Conservation (phyloP, 1,140 invertebrate species). For the Acromyrmex charruanus region DNA sequence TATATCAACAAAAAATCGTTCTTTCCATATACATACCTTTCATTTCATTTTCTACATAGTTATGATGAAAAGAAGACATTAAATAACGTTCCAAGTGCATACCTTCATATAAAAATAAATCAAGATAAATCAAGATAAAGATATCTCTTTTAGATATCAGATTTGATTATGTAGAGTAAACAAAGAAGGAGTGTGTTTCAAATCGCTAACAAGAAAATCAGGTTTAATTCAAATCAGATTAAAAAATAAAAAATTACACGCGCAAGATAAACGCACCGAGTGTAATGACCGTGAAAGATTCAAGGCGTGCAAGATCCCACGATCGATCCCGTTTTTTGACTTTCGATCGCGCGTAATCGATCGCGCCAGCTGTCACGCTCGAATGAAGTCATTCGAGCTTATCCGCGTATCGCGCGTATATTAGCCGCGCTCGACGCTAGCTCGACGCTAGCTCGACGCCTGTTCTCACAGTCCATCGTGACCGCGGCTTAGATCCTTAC, state of each 20-base stretch:
- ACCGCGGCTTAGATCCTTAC: conserved; percentile 47
- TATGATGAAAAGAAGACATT: neutral
- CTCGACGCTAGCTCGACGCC: conserved; percentile 13
- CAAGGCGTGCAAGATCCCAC: conserved; percentile 48
- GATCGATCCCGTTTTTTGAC: conserved; percentile 69
- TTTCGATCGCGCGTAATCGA: conserved; percentile 70
- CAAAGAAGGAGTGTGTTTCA: neutral
- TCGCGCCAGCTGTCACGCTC: conserved; percentile 70
- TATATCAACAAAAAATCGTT: too few relatives aligned
- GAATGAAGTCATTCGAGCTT: conserved; percentile 75
- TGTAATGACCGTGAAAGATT: conserved; percentile 49
- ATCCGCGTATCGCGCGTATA: conserved; percentile 64
- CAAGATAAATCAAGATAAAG: neutral
- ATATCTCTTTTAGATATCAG: neutral
- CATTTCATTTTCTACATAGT: neutral
- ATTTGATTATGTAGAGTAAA: neutral
- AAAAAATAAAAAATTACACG: conserved; percentile 29
- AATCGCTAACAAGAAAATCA: conserved; percentile 3
- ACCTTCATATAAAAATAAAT: neutral
- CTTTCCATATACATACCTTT: too few relatives aligned
- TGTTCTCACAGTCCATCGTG: conserved; percentile 70
- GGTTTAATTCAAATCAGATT: conserved; percentile 3
- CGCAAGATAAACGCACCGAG: conserved; percentile 45
- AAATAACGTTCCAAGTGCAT: neutral
- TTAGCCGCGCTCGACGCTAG: conserved; percentile 37